phyloP scores from a whole-genome alignment of 2,797 vertebrate species.

The Onychomys leucogaster region DNA sequence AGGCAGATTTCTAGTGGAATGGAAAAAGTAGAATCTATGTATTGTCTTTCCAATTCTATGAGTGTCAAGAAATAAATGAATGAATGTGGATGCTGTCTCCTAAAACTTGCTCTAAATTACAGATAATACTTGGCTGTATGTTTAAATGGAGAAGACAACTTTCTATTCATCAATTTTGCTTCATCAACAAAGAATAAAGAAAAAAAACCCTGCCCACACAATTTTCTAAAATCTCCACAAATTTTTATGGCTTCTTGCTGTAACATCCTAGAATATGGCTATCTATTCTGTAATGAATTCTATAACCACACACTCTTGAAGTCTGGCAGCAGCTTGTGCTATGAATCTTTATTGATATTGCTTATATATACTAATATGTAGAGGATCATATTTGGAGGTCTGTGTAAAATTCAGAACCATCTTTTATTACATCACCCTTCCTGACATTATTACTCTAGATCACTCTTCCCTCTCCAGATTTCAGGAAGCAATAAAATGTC shows the following conservation, averaged over 20 bases:
- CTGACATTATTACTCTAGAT: constrained; percentile 75
- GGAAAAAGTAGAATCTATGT: not conserved
- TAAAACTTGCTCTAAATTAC: not conserved
- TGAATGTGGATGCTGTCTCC: not conserved
- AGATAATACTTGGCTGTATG: not conserved
- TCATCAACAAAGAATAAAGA: not conserved
- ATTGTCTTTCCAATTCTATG: not conserved
- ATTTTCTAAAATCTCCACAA: not conserved
- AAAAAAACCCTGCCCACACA: not conserved
- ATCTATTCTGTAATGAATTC: constrained; percentile 68
- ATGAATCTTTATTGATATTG: constrained; percentile 64
- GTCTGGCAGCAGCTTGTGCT: constrained; percentile 6
- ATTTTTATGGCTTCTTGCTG: not conserved
- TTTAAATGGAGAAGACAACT: not conserved
- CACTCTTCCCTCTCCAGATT: constrained; percentile 72
- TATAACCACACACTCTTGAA: constrained; percentile 56
- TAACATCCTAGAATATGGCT: constrained; percentile 53
- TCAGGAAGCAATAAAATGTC: constrained; percentile 82
- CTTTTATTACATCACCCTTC: constrained; percentile 69
- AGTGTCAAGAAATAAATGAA: not conserved
- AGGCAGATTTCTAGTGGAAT: not conserved
- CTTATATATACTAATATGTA: constrained; percentile 54
- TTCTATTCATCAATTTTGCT: not conserved
- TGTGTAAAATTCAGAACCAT: constrained; percentile 69
- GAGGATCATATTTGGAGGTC: constrained; percentile 66